Base-by-base conservation (phyloP, 30 jellyfish, hydroid and myxozoan genomes). In the Mastigias papua region DNA sequence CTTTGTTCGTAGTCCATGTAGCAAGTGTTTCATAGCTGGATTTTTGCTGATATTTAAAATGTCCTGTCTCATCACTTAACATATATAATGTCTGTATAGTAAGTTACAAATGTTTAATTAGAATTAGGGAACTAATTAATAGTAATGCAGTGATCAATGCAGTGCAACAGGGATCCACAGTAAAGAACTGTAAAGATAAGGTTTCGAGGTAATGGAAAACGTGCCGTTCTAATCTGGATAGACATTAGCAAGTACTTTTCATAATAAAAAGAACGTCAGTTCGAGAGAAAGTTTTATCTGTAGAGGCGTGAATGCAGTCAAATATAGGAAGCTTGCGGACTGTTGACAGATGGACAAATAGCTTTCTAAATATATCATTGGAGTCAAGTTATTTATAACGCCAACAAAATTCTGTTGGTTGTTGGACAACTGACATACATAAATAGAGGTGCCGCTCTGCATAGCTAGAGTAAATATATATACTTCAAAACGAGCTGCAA, bases 261-360 rank as follows among this genome's bases (percentile, higher is more conserved):
- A 42, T 42, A 54, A 19, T 54, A 6, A 19, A 54, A 19, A 54
- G 7, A 42, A 42, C 13, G 54, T 15, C 54, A 42, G 7, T 42
- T 42, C 17, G 27, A 54, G 25, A 19, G 67, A 2, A 3, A 54
- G 67, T 3, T 10, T 2, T 16, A 25, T 54, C 67, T 54, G 67
- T 25, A 54, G 16, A 46, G 16, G 16, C 16, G 60, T 8, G 60
- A 46, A 46, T 46, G 16, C 60, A 6, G 25, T 2, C 67, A 2
- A 54, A 54, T 10, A 3, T 54, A 54, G 20, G 2, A 19, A 21
- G 9, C 67, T 54, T 54, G 17, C 67, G 90, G 34, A 28, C 80
- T 80, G 90, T 25, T 80, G 90, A 80, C 80, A 80, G 73, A 80
- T 64, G 62, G 61, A 69, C 90, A 63, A 63, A 80, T 80, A 78